Base-by-base conservation (phyloP, 2,797 vertebrate species). In the Amphiprion clarkii region DNA sequence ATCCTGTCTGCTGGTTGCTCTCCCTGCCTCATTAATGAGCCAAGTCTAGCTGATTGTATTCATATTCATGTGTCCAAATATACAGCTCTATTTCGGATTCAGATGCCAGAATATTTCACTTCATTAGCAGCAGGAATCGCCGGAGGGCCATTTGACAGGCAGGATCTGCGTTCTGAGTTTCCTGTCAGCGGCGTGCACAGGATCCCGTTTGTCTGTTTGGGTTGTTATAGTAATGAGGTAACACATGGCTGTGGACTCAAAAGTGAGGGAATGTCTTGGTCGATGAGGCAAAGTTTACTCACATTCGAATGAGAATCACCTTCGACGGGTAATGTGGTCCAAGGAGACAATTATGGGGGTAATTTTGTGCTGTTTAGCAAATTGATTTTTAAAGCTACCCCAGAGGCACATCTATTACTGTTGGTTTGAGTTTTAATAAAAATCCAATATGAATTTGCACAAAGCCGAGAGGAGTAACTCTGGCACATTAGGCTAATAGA, bases 361-460 rank as follows among this genome's bases (percentile, higher is more conserved):
- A 89, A 95, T 94, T 92, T 89, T 82, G 86, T 74, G 79, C 86
- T 86, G 83, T 94, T 95, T 93, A 91, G 87, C 78, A 89, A 93
- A 95, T 93, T 92, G 94, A 94, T 95, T 92, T 91, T 91, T 90
- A 87, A 94, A 91, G 79, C 91, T 81, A 86, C 82, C 89, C 94
- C 82, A 83, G 82, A 91, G 93, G 90, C 90, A 78, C 74, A 86
- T 90, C 87, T 87, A 89, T 93, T 91, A 92, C 88, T 81, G 74
- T 83, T 82, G 84, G 74, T 81, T 90, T 90, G 91, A 87, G 84
- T 89, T 88, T 93, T 92, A 93, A 94, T 93, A 93, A 93, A 92
- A 94, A 93, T 92, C 89, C 89, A 89, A 92, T 91, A 91, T 91
- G 88, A 93, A 92, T 89, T 91, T 89, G 84, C 89, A 89, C 88